phyloP scores from a whole-genome alignment of 2,113 vertebrate genomes.

The Burhinus oedicnemus region DNA sequence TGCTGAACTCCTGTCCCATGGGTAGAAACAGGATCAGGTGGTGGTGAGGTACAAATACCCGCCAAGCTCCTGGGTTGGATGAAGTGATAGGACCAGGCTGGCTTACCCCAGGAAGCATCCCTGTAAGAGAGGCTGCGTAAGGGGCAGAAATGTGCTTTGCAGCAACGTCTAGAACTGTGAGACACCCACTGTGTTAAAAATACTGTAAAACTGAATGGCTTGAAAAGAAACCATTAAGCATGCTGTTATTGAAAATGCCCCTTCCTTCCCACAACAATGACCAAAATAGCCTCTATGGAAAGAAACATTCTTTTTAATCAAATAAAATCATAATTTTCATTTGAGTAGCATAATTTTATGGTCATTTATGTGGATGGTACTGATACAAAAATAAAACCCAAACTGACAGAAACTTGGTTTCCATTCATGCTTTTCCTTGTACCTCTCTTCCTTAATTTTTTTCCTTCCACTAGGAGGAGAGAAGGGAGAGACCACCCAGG shows the following conservation, averaged over 20 bases:
- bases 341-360: not conserved
- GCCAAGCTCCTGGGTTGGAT: not conserved
- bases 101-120: not conserved
- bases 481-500: not conserved
- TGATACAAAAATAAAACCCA: not conserved
- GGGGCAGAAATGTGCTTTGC: not conserved
- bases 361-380: not conserved
- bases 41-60: not conserved
- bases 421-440: not conserved
- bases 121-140: not conserved
- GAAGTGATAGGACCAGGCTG: not conserved
- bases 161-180: not conserved
- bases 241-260: not conserved
- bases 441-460: not conserved
- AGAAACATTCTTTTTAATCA: not conserved
- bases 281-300: not conserved
- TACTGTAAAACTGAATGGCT: not conserved
- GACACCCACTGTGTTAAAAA: not conserved
- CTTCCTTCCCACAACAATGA: not conserved
- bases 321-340: not conserved
- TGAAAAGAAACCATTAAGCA: not conserved
- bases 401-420: not conserved
- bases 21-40: not conserved
- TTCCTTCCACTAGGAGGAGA: not conserved
- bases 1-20: not conserved